Evolutionary conservation across 2,797 vertebrate species (phyloP).

Genomic region (Arctocebus calabarensis): DNA sequence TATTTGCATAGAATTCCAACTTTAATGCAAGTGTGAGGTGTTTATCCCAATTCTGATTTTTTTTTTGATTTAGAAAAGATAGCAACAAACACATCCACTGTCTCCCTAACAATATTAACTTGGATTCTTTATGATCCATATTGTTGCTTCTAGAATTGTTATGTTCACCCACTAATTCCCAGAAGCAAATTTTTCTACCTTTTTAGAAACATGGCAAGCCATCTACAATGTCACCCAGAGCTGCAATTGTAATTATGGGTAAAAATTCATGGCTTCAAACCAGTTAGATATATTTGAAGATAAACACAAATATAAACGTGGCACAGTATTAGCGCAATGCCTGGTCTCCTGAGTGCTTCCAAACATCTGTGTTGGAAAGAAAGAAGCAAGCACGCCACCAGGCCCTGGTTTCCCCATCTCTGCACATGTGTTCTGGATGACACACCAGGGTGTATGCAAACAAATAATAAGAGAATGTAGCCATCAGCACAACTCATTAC

Average conservation of each 20-base stretch:
- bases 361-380: slow-evolving; percentile 83
- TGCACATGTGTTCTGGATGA: slow-evolving; percentile 68
- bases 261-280: slow-evolving; percentile 71
- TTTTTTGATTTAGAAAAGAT: slow-evolving; percentile 50
- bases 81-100: slow-evolving; percentile 35
- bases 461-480: slow-evolving; percentile 65
- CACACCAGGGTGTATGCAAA: slow-evolving; percentile 75
- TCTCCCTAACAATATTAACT: slow-evolving; percentile 72
- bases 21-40: not conserved
- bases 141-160: slow-evolving; percentile 68
- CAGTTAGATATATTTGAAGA: slow-evolving; percentile 77
- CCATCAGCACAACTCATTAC: slow-evolving; percentile 72
- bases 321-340: not conserved
- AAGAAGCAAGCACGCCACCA: slow-evolving; percentile 51
- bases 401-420: not conserved
- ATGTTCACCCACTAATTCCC: slow-evolving; percentile 34
- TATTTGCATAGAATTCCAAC: not conserved
- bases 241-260: slow-evolving; percentile 73
- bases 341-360: slow-evolving; percentile 71
- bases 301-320: slow-evolving; percentile 69
- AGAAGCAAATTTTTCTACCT: slow-evolving; percentile 55
- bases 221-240: slow-evolving; percentile 67
- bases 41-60: slow-evolving; percentile 30
- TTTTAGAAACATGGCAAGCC: slow-evolving; percentile 67
- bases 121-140: slow-evolving; percentile 67